Conservation (phyloP, 2,113 vertebrate species). For the Syngnathus floridae region DNA sequence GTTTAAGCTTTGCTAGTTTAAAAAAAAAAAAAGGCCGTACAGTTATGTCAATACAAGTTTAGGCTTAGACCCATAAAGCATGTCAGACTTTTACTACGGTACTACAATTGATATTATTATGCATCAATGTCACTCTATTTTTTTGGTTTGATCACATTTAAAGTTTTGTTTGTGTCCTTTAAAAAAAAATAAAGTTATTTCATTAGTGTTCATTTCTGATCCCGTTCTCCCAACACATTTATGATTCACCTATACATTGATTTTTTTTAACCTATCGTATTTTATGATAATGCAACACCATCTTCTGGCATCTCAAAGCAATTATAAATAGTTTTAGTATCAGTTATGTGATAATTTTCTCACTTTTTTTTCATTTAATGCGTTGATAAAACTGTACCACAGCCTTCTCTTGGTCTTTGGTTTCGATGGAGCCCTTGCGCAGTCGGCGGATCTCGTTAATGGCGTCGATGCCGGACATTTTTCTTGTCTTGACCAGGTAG, state of each 20-base stretch:
- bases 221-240: no score
- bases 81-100: background rate
- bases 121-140: background rate
- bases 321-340: background rate
- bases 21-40: background rate
- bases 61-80: background rate
- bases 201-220: background rate
- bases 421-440: constrained; percentile 85
- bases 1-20: background rate
- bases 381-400: constrained; percentile 83
- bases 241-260: background rate
- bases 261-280: background rate
- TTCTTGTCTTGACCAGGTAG: constrained; percentile 77
- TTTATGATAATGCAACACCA: background rate
- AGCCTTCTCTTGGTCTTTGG: constrained; percentile 80
- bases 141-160: background rate
- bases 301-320: background rate
- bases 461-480: constrained; percentile 71
- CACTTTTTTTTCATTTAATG: constrained; percentile 42
- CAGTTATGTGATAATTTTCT: no score
- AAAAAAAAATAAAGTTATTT: background rate
- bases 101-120: background rate
- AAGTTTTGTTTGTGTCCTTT: background rate
- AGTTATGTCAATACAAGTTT: background rate
- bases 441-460: constrained; percentile 80